Base-by-base conservation (phyloP, 2,797 vertebrate genomes). In the Enteromius unitaeniatus region DNA sequence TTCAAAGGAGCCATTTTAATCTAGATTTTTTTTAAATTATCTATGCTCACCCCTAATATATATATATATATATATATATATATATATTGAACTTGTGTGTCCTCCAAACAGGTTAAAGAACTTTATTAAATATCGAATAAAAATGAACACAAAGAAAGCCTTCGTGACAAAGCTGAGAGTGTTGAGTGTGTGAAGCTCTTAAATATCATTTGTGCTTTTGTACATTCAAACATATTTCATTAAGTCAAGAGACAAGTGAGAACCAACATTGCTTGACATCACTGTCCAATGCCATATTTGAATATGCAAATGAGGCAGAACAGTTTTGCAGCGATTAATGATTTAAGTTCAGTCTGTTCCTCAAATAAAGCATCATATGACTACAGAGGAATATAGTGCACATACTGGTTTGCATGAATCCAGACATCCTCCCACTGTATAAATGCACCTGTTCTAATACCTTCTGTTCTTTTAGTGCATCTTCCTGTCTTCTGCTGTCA, bases 321-420 rank as follows among this genome's bases (percentile, higher is more conserved):
- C 19, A 53, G 28, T 53, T 53, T 74, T 53, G 31, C 10, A n/a
- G 10, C 6, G 28, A 74, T 53, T 53, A 53, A 74, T n/a, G 47
- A 34, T 34, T 34, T 53, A 53, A 73, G 26, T 51, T 73, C 9
- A 74, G 10, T 53, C 72, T 74, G 72, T 74, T 74, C 28, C 47
- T 73, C 47, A 51, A 49, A 51, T 17, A 73, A 49, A 73, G 42
- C 15, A 72, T 40, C 34, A 68, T 60, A 28, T 73, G 70, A 31
- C 70, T 51, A 10, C 3, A 51, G 70, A 73, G 21, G 17, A 73
- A 21, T 53, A 72, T 28, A 11, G 26, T 11, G 8, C 70, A 6
- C 9, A 31, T 21, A 73, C 15, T 72, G 28, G 3, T 49, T 26
- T 11, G 15, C 8, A 72, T 19, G 15, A n/a, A 34, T 53, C 17